Base-by-base conservation (phyloP, 2,888 invertebrate species). In the Leucophenga maculata region DNA sequence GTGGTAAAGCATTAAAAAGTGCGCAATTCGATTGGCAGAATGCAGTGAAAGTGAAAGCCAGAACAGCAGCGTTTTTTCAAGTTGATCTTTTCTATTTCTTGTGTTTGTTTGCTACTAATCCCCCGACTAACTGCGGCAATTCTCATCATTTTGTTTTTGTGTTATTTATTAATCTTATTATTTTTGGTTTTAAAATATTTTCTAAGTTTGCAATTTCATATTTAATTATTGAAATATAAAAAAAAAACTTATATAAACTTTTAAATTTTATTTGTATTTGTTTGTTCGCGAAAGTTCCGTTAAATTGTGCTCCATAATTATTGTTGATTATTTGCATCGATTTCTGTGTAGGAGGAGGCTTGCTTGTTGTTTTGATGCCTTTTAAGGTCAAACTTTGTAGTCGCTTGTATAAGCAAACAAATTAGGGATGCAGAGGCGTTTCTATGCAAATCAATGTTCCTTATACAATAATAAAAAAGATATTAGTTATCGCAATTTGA, bases 1-100 rank as follows among this genome's bases (percentile, higher is more conserved):
- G 66, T 78, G 65, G 82, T 84, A 54, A 78, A 83, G 44, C 81
- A 64, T 9, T 64, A 48, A 22, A 9, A 57, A n/a, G n/a, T n/a
- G 26, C 57, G 26, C 4, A 26, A 22, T 26, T 1, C 16, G 50
- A 50, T 13, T 31, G 6, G 22, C 13, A 22, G 31, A 11, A 11
- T 46, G n/a, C 18, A 57, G 26, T 57, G 57, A 18, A 1, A 57
- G 26, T 57, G 50, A n/a, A 50, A 11, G 1, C 1, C 13, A 16
- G 18, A 50, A 50, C 50, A 18, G 16, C 14, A 59, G 32, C 22
- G 14, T 55, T 55, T 20, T n/a, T 11, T 18, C 26, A 20, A 50
- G 50, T 50, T 50, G 16, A 8, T 50, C n/a, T 9, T 13, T 32
- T 32, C 16, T n/a, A 59, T 9, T 9, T 59, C n/a, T 16, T 31